Percentiles rank a stretch among this genome's conserved stretches.
These are phyloP conservation scores for Burhinus bistriatus DNA, from an alignment of 2,113 vertebrate genomes.

Conservation along the genomic window DNA sequence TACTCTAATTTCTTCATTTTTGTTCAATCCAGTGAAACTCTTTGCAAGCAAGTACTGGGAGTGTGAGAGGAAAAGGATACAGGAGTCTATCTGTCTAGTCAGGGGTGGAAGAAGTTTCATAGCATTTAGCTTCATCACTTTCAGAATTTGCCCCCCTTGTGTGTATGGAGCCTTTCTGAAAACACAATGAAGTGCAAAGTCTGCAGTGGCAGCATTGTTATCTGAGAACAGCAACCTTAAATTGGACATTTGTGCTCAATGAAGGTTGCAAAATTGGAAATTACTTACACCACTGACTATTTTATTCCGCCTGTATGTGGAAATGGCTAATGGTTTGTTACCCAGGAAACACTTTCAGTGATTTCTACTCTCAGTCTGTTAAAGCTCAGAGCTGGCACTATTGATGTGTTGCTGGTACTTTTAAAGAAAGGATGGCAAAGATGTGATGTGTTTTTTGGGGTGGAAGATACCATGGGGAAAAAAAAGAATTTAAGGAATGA, in stretches of 20 bases:
- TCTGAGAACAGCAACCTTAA: not conserved
- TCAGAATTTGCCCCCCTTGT: not conserved
- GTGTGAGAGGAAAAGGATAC: not conserved
- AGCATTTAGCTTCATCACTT: not conserved
- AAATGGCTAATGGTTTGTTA: not conserved
- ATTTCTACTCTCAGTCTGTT: not conserved
- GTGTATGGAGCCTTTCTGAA: not conserved
- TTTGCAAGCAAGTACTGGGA: not conserved
- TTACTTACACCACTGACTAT: not conserved
- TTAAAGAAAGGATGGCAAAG: not conserved
- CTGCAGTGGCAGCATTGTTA: not conserved
- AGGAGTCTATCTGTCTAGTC: not conserved
- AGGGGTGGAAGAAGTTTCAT: not conserved
- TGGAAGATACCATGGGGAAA: not conserved
- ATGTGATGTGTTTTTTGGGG: not conserved
- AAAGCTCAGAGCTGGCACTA: not conserved
- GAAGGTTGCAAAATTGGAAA: not conserved
- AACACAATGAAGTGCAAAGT: not conserved
- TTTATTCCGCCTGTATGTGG: not conserved
- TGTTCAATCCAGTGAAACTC: not conserved
- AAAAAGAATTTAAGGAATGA: slow-evolving; percentile 36
- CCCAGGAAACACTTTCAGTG: not conserved
- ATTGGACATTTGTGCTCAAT: not conserved
- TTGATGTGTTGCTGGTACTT: not conserved
- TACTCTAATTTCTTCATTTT: not conserved